phyloP scores from a whole-genome alignment of 2,113 vertebrate species.

The Garra rufa region DNA sequence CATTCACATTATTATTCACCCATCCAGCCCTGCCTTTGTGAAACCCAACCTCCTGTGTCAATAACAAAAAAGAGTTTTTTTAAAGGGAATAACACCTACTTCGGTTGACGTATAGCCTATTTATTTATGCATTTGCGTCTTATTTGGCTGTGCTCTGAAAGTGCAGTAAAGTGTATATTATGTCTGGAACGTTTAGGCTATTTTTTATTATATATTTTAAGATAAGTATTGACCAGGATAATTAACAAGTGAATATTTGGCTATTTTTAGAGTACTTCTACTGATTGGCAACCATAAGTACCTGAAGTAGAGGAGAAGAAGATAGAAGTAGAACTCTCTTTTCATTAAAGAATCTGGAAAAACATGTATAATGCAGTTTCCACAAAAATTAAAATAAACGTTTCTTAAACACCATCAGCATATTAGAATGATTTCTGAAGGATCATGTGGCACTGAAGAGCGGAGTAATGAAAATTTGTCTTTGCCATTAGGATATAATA shows the following conservation, averaged over 20 bases:
- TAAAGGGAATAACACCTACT: neutral
- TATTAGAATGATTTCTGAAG: neutral
- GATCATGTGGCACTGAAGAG: no score
- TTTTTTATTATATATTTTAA: no score
- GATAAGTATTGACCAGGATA: no score
- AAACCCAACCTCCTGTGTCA: neutral
- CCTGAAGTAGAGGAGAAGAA: no score
- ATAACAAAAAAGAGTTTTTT: neutral
- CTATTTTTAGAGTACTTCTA: neutral
- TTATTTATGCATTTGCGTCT: neutral
- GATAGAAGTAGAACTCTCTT: no score
- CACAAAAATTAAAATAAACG: neutral
- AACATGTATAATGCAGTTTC: neutral
- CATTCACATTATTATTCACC: slow-evolving; percentile 2
- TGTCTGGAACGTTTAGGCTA: no score
- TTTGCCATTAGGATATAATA: no score
- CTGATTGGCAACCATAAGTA: neutral
- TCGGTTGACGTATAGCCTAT: neutral
- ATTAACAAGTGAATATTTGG: neutral
- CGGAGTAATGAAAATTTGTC: no score
- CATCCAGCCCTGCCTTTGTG: neutral
- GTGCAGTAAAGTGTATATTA: no score
- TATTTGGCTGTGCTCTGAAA: no score
- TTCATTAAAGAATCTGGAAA: neutral
- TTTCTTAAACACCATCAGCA: neutral